A percentile compares a stretch with the other conserved stretches of the same genome.
Conservation (phyloP, 2,113 vertebrate genomes). For the Egretta garzetta region DNA sequence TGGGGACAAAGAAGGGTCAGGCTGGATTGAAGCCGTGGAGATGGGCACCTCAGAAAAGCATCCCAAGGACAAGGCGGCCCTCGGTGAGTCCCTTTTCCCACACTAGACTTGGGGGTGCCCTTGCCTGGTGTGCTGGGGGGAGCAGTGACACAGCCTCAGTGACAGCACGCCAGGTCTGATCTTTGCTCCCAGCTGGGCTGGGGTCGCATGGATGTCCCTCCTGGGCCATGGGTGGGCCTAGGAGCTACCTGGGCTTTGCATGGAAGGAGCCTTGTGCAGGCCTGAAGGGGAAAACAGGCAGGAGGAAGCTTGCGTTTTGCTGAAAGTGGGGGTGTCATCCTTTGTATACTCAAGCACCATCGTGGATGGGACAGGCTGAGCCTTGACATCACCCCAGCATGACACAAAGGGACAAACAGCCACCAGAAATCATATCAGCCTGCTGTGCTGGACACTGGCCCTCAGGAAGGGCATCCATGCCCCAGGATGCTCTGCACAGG, state of each 20-base stretch:
- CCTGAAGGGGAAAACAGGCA: background rate
- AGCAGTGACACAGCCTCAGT: background rate
- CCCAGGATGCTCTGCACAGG: background rate
- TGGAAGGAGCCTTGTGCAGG: background rate
- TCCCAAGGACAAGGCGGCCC: background rate
- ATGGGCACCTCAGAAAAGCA: background rate
- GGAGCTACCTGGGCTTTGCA: background rate
- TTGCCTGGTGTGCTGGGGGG: accelerated
- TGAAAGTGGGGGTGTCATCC: background rate
- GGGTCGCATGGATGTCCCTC: background rate
- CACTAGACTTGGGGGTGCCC: too few relatives aligned
- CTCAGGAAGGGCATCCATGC: background rate
- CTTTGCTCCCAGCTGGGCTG: accelerated
- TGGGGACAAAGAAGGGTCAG: background rate
- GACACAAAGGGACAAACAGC: background rate
- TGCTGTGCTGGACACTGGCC: accelerated
- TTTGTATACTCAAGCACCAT: background rate
- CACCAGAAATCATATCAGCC: background rate
- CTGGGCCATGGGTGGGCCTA: background rate
- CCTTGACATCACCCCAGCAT: accelerated
- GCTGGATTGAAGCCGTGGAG: background rate
- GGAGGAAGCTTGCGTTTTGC: background rate
- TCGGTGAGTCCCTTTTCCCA: accelerated
- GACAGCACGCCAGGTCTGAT: accelerated
- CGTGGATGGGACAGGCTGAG: background rate